phyloP scores from a whole-genome alignment of 1,140 invertebrate species.

The Drosophila malerkotliana region DNA sequence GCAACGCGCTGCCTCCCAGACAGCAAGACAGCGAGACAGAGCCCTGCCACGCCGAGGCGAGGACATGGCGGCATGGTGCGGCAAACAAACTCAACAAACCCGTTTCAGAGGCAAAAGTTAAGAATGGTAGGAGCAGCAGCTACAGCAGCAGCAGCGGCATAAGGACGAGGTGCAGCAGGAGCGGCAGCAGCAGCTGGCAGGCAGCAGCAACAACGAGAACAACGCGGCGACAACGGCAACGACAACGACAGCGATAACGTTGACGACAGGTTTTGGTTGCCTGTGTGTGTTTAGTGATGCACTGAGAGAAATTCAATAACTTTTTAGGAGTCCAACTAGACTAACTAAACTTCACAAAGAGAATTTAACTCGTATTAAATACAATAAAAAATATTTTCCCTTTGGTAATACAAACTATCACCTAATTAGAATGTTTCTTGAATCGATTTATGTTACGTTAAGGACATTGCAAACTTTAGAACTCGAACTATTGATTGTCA shows the following conservation, averaged over 20 bases:
- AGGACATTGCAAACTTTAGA: background rate
- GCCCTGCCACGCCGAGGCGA: constrained; percentile 20
- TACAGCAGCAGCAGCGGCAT: constrained; percentile 1
- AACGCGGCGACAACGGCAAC: constrained; percentile 29
- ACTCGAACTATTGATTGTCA: background rate
- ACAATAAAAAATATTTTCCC: no score
- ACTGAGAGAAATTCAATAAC: constrained; percentile 13
- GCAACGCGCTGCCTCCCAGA: constrained; percentile 44
- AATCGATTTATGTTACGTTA: background rate
- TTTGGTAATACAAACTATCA: no score
- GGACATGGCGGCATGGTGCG: constrained; percentile 26
- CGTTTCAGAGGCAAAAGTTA: constrained; percentile 74
- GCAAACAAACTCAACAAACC: constrained; percentile 62
- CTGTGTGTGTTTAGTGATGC: constrained; percentile 27
- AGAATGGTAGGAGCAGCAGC: constrained; percentile 32
- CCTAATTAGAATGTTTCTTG: no score
- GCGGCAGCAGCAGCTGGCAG: constrained; percentile 55
- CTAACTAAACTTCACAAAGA: no score
- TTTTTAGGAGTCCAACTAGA: background rate
- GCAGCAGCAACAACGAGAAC: constrained; percentile 31
- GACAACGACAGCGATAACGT: constrained; percentile 56
- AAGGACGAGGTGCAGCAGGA: constrained; percentile 3
- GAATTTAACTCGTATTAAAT: no score
- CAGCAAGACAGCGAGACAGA: constrained; percentile 38
- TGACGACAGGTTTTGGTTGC: constrained; percentile 68